Conservation (phyloP, 2,888 invertebrate genomes). For the Brachyptera risi region DNA sequence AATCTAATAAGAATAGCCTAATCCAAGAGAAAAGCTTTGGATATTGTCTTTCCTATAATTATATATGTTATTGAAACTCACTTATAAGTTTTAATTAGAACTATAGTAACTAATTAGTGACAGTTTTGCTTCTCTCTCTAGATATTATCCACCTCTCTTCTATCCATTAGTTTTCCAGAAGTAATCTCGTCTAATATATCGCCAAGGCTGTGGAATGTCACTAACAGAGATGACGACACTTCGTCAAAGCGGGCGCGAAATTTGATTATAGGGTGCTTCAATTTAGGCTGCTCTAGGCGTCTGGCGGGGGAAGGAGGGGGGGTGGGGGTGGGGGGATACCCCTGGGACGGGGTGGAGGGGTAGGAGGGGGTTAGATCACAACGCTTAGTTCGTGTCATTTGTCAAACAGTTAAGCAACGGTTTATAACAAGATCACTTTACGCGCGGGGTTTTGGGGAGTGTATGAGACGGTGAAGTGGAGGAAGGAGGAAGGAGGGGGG, state of each 20-base stretch:
- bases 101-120: too few species aligned
- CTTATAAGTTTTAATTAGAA: too few species aligned
- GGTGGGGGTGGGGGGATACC: background rate
- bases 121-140: too few species aligned
- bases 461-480: background rate
- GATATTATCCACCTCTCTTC: too few species aligned
- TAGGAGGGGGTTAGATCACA: background rate
- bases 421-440: slow-evolving; percentile 9
- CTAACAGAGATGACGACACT: slow-evolving; percentile 22
- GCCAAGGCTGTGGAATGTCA: slow-evolving; percentile 14
- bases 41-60: too few species aligned
- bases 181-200: background rate
- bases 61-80: too few species aligned
- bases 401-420: slow-evolving; percentile 13
- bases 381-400: slow-evolving; percentile 12
- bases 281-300: background rate
- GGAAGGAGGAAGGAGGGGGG: background rate
- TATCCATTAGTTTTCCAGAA: too few species aligned
- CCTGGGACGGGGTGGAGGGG: background rate
- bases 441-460: too few species aligned
- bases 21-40: too few species aligned
- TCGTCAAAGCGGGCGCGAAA: slow-evolving; percentile 25
- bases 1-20: too few species aligned
- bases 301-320: background rate
- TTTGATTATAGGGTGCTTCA: slow-evolving; percentile 24